Conservation (phyloP, 92 coral and sea anemone genomes). For the Bergia puertoricense region DNA sequence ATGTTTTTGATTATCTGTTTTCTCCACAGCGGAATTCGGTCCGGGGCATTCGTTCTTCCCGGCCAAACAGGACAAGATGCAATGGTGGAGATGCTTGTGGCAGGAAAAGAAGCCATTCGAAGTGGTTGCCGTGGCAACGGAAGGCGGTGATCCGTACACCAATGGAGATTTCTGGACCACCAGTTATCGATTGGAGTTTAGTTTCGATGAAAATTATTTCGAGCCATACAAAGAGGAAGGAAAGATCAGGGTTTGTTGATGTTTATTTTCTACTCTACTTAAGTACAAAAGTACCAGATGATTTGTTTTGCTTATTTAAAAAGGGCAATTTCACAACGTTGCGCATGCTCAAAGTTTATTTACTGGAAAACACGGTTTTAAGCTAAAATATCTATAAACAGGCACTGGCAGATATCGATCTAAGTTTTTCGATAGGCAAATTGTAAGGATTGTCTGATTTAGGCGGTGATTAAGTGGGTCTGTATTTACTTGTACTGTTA, state of each 20-base stretch:
- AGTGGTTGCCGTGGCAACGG: constrained; percentile 41
- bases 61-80: constrained; percentile 28
- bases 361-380: background rate
- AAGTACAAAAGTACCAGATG: background rate
- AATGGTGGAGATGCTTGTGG: constrained; percentile 39
- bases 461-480: too few relatives aligned
- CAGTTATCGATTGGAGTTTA: constrained; percentile 32
- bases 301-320: background rate
- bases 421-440: too few relatives aligned
- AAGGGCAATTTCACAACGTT: background rate
- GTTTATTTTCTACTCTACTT: too few relatives aligned
- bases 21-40: background rate
- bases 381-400: too few relatives aligned
- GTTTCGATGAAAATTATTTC: constrained; percentile 19
- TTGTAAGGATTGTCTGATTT: too few relatives aligned
- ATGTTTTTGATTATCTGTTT: background rate
- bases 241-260: constrained; percentile 22
- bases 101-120: constrained; percentile 18
- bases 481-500: too few relatives aligned
- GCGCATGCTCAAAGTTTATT: background rate
- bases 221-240: constrained; percentile 45
- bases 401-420: too few relatives aligned
- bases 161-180: constrained; percentile 31
- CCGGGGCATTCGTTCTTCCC: constrained; percentile 14
- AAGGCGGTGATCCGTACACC: constrained; percentile 34